Base-by-base conservation (phyloP, 2,888 invertebrate genomes). In the Schizotus pectinicornis region DNA sequence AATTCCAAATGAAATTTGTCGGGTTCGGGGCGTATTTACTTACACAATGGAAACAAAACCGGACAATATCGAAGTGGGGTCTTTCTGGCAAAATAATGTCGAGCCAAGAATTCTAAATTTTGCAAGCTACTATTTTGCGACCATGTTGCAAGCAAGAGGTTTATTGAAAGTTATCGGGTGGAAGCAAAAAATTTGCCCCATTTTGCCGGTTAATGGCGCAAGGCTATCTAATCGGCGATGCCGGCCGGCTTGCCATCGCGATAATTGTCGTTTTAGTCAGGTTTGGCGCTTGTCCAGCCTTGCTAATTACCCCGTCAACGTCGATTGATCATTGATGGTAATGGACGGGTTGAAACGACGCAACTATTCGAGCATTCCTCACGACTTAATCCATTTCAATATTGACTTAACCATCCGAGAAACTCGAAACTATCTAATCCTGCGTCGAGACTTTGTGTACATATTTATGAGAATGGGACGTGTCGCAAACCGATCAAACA, bases 401-500 rank as follows among this genome's bases (percentile, higher is more conserved):
- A 49, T 49, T 49, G 37, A 38, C 32, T 22, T 7, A 49, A 7
- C 7, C 9, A 30, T 33, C 6, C 7, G n/a, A 14, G 38, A 37
- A 38, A 49, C 32, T 49, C 3, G 36, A 12, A 49, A 49, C 49
- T 48, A 31, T 22, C 5, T 48, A 36, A 48, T 31, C 36, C 36
- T 36, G 14, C 14, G 7, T 37, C 14, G 31, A 2, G 31, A 11
- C 34, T 14, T 34, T 34, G 46, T 34, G 22, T 22, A 22, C 22
- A 46, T 46, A 46, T 46, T 46, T 46, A 46, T 46, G 33, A 46
- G 45, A 22, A 22, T 22, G 5, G 22, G 22, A 22, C 22, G 22
- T 22, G 22, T 33, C 22, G n/a, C 32, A n/a, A 46, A 46, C 45
- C 45, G 9, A 46, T 46, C 45, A 57, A 56, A 56, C 22, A 22